A percentile compares a stretch with the other conserved stretches of the same genome.
phyloP scores from a whole-genome alignment of 2,113 vertebrate genomes.

The Lophotis ruficrista region DNA sequence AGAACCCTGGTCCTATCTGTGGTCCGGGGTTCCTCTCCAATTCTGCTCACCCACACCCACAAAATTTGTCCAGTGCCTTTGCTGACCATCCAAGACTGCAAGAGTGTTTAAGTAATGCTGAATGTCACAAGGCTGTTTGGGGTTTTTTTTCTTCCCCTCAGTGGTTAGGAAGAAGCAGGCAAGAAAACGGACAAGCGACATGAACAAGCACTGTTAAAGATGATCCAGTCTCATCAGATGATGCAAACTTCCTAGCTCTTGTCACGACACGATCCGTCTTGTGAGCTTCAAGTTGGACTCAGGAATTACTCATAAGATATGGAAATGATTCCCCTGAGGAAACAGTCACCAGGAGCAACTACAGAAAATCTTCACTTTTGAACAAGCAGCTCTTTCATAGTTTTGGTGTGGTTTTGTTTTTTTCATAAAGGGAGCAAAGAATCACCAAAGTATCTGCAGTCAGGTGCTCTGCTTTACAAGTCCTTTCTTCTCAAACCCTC shows the following conservation, averaged over 20 bases:
- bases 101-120: not conserved
- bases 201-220: not conserved
- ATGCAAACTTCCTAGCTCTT: not conserved
- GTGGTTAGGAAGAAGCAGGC: not conserved
- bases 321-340: not conserved
- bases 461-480: not conserved
- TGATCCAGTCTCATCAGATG: not conserved
- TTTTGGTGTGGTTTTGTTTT: not conserved
- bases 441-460: not conserved
- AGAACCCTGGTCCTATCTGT: accelerated
- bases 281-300: not conserved
- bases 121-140: not conserved
- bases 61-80: not conserved
- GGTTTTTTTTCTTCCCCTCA: not conserved
- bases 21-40: not conserved
- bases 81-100: not conserved
- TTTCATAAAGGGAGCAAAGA: not conserved
- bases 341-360: not conserved
- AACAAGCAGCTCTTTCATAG: not conserved
- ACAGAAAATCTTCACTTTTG: not conserved
- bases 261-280: not conserved
- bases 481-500: not conserved
- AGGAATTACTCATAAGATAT: not conserved
- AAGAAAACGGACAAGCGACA: not conserved
- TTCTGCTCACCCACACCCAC: not conserved